A percentile compares a stretch with the other conserved stretches of the same genome.
These are phyloP conservation scores for Phenganax marumi DNA, from an alignment of 92 coral and sea anemone genomes.

Conservation along the genomic window DNA sequence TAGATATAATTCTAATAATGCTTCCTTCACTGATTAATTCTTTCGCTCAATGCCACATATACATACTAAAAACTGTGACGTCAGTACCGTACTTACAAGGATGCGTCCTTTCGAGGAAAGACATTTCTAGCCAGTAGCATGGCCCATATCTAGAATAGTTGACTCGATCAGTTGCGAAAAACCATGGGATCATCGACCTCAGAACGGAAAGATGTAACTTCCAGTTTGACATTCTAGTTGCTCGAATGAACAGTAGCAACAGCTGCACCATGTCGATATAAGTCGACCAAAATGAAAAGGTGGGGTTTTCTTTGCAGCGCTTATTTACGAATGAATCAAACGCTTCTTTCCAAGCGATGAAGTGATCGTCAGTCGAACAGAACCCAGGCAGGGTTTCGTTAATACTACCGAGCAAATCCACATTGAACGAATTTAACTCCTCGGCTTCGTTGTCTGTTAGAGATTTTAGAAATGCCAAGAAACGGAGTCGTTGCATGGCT, in stretches of 20 bases:
- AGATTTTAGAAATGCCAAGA: constrained; percentile 1
- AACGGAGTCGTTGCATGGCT: constrained; percentile 21
- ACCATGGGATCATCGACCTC: neutral
- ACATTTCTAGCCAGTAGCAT: constrained; percentile 3
- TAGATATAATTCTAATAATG: too few species aligned
- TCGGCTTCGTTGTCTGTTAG: neutral
- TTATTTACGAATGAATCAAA: neutral
- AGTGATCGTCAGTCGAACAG: neutral
- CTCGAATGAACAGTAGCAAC: constrained; percentile 10
- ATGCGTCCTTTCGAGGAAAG: constrained; percentile 7
- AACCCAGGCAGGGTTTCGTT: neutral
- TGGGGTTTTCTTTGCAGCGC: neutral
- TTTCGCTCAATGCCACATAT: too few species aligned
- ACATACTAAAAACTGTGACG: too few species aligned
- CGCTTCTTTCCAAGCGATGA: neutral
- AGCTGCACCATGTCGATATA: neutral
- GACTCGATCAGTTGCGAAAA: neutral
- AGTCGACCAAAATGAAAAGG: constrained; percentile 3
- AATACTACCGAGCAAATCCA: neutral
- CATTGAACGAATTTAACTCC: neutral
- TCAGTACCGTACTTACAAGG: neutral
- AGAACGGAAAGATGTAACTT: neutral
- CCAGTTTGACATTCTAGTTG: constrained; percentile 12
- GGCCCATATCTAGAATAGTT: constrained; percentile 9
- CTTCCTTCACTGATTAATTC: too few species aligned